Conservation (phyloP, 1,140 invertebrate genomes). For the Lepidurus apus region DNA sequence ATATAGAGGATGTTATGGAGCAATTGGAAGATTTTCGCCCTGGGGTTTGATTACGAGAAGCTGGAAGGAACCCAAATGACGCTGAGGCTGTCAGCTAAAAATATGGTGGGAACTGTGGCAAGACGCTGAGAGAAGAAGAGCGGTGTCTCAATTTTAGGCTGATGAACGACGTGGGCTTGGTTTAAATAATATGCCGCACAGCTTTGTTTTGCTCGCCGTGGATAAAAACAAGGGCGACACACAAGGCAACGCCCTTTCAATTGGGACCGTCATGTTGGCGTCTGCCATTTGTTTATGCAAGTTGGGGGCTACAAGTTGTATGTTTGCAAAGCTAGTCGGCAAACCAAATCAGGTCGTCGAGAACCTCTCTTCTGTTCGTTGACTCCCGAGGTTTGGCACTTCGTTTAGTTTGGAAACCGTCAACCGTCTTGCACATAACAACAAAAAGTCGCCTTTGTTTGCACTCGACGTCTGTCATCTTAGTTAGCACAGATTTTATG, state of each 20-base stretch:
- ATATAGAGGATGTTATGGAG: background rate
- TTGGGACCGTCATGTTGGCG: constrained; percentile 7
- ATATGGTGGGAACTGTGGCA: too few species aligned
- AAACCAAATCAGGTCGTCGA: constrained; percentile 15
- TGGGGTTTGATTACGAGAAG: background rate
- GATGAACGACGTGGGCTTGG: background rate
- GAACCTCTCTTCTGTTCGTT: background rate
- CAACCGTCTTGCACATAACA: background rate
- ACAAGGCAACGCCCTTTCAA: constrained; percentile 14
- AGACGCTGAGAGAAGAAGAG: too few species aligned
- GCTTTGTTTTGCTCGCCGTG: background rate
- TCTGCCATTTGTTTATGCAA: constrained; percentile 15
- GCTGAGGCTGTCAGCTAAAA: too few species aligned
- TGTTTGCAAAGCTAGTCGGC: constrained; percentile 14
- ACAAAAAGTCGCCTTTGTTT: background rate
- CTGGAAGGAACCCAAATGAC: background rate
- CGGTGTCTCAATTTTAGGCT: too few species aligned
- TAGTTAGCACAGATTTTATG: too few species aligned
- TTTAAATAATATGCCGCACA: background rate
- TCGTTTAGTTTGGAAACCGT: background rate
- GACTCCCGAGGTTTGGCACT: background rate
- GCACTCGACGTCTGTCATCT: too few species aligned
- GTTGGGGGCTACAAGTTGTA: constrained; percentile 10
- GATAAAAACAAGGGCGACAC: background rate
- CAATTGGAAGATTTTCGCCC: background rate